Evolutionary conservation across 2,888 invertebrate genomes (phyloP).

Genomic region (Catonia carolina): DNA sequence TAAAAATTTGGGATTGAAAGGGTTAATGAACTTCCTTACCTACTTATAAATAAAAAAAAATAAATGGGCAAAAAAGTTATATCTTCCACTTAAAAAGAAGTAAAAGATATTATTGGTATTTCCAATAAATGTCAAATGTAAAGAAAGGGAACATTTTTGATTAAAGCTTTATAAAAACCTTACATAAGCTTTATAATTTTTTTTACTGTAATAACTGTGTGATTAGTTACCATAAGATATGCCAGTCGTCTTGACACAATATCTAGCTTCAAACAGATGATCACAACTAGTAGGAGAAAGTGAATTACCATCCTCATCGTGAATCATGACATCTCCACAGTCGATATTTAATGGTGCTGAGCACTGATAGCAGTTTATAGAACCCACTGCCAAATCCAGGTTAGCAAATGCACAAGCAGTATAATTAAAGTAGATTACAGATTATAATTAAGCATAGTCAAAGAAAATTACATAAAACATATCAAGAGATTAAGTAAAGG

Average conservation of each 20-base stretch:
- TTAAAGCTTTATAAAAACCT: too few relatives aligned
- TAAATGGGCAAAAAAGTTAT: too few relatives aligned
- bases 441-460: neutral
- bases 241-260: conserved; percentile 74
- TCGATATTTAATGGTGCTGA: conserved; percentile 56
- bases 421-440: conserved; percentile 9
- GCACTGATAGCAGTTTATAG: conserved; percentile 65
- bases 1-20: too few relatives aligned
- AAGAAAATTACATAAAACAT: conserved; percentile 4
- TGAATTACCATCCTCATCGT: conserved; percentile 45
- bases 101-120: too few relatives aligned
- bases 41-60: too few relatives aligned
- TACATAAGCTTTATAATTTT: too few relatives aligned
- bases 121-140: too few relatives aligned
- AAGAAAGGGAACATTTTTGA: too few relatives aligned
- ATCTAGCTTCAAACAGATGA: conserved; percentile 69
- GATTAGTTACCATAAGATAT: conserved; percentile 34
- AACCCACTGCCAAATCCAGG: conserved; percentile 28
- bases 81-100: too few relatives aligned
- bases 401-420: conserved; percentile 21
- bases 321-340: conserved; percentile 61
- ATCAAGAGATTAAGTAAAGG: too few relatives aligned
- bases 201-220: too few relatives aligned
- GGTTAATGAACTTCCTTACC: too few relatives aligned
- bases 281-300: conserved; percentile 58